Evolutionary conservation across 2,888 invertebrate species (phyloP).

Genomic region (Calameuta filiformis): DNA sequence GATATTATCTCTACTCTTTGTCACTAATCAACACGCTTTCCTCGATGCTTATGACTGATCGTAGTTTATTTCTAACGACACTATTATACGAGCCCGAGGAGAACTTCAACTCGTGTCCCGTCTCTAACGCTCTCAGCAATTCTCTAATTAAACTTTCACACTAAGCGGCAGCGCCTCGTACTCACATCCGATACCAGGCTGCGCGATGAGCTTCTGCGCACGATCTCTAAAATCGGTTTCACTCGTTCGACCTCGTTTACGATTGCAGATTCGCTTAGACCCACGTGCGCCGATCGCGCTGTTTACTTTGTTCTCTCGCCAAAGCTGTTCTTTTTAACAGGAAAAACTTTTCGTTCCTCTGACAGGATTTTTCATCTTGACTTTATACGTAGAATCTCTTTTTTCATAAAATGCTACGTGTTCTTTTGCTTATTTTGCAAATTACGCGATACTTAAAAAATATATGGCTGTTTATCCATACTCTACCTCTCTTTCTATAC

Average conservation of each 20-base stretch:
- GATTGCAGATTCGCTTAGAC: background rate
- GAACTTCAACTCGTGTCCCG: background rate
- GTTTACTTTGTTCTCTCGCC: background rate
- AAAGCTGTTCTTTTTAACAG: no score
- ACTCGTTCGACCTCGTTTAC: background rate
- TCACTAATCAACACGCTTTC: constrained; percentile 13
- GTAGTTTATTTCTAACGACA: background rate
- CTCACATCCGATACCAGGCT: background rate
- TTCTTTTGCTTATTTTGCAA: background rate
- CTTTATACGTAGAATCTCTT: background rate
- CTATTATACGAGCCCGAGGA: background rate
- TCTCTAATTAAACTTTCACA: constrained; percentile 1
- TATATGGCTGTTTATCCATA: background rate
- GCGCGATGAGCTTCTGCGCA: background rate
- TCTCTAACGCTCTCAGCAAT: background rate
- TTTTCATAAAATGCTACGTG: background rate
- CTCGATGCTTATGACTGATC: constrained; percentile 16
- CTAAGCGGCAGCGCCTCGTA: background rate
- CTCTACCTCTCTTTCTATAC: background rate
- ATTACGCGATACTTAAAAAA: background rate
- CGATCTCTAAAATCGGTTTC: constrained; percentile 5
- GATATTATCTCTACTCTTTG: constrained; percentile 2
- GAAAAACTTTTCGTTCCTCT: background rate
- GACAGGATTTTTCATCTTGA: constrained; percentile 11
- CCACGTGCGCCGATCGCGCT: background rate